These are phyloP conservation scores for Megaceryle maxima DNA, from an alignment of 2,113 vertebrate species.

Conservation along the genomic window DNA sequence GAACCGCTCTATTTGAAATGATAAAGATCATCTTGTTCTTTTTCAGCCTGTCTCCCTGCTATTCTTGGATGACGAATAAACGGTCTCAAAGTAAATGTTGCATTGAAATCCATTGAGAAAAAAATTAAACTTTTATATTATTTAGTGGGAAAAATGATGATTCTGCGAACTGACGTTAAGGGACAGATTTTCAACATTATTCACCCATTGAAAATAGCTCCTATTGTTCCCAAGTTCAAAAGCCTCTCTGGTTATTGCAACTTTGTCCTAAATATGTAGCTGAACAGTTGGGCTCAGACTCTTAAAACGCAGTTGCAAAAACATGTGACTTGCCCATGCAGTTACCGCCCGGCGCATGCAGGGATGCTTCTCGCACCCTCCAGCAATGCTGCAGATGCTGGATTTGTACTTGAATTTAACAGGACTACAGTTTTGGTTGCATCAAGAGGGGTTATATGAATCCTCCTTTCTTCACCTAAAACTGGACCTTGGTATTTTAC, in stretches of 20 bases:
- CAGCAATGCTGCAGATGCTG: neutral
- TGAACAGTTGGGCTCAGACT: slow-evolving; percentile 11
- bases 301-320: neutral
- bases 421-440: neutral
- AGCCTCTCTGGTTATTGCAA: slow-evolving; percentile 67
- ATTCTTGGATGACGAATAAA: slow-evolving; percentile 59
- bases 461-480: neutral
- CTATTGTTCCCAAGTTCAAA: slow-evolving; percentile 78
- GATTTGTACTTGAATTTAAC: neutral
- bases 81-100: slow-evolving; percentile 11
- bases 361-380: neutral
- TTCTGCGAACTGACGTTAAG: slow-evolving; percentile 28
- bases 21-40: slow-evolving; percentile 42
- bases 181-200: slow-evolving; percentile 66
- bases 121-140: slow-evolving; percentile 49
- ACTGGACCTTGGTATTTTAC: neutral
- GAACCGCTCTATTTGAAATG: slow-evolving; percentile 4
- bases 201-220: slow-evolving; percentile 63
- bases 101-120: slow-evolving; percentile 52
- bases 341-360: neutral
- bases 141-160: slow-evolving; percentile 51
- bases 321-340: neutral
- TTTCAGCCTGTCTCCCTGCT: slow-evolving; percentile 14
- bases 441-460: neutral
- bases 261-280: slow-evolving; percentile 53